These are phyloP conservation scores for Plutomurus gul DNA, from an alignment of 1,140 invertebrate genomes.

Conservation along the genomic window DNA sequence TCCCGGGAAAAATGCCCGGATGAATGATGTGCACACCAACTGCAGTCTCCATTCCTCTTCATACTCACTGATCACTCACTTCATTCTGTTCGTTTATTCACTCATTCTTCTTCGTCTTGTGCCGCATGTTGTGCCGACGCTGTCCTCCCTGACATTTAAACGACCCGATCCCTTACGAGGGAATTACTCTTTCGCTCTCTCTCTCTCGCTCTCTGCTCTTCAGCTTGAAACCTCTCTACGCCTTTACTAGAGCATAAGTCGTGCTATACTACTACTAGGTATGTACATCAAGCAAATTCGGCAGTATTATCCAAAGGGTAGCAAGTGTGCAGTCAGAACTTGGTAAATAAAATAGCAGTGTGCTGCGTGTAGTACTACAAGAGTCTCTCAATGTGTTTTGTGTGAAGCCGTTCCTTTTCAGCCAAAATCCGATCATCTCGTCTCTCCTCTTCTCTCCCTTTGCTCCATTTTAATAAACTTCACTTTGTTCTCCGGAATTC, in stretches of 20 bases:
- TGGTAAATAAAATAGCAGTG: neutral
- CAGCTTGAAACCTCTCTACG: no score
- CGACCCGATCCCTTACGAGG: constrained; percentile 4
- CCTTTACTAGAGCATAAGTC: no score
- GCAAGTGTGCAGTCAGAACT: no score
- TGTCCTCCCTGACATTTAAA: constrained; percentile 18
- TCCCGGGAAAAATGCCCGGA: neutral
- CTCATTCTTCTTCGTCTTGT: constrained; percentile 20
- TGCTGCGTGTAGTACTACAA: neutral
- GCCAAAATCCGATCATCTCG: constrained; percentile 19
- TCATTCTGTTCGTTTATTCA: constrained; percentile 4
- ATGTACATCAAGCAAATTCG: no score
- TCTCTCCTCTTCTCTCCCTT: neutral
- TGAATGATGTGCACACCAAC: constrained; percentile 33
- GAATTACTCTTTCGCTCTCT: neutral
- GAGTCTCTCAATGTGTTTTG: neutral
- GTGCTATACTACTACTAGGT: neutral
- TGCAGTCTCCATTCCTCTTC: constrained; percentile 28
- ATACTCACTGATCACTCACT: constrained; percentile 19
- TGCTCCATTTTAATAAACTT: constrained; percentile 25
- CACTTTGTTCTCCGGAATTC: constrained; percentile 7
- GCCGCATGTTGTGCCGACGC: neutral
- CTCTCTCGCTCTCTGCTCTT: no score
- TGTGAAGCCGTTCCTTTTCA: no score
- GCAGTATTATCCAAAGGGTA: no score